Conservation (phyloP, 2,797 vertebrate genomes). For the Sternotherus odoratus region DNA sequence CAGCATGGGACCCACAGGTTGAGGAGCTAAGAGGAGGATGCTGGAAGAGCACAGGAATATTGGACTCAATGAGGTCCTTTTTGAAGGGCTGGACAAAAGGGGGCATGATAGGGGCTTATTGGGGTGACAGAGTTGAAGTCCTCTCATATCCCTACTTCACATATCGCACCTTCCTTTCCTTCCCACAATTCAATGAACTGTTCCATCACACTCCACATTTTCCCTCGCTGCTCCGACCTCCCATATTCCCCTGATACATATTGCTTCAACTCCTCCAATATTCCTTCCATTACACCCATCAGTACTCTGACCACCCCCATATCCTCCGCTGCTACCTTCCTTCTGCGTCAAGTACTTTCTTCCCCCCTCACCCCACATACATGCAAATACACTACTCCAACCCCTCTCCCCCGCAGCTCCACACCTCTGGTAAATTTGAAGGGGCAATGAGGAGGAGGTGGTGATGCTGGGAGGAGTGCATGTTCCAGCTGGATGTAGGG, state of each 20-base stretch:
- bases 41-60: neutral
- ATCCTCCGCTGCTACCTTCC: no score
- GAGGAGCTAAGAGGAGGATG: neutral
- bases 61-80: no score
- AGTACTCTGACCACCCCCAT: no score
- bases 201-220: neutral
- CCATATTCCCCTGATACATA: accelerated
- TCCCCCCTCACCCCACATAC: no score
- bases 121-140: neutral
- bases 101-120: neutral
- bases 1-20: neutral
- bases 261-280: neutral
- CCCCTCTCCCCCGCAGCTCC: neutral
- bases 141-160: neutral
- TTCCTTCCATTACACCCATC: no score
- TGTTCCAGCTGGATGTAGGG: neutral
- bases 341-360: no score
- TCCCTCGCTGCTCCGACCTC: neutral
- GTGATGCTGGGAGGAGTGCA: neutral
- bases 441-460: neutral
- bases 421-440: neutral
- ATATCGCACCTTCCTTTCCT: neutral
- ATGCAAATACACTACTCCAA: accelerated
- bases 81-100: neutral
- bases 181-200: neutral